These are phyloP conservation scores for Forbesichthys papilliferus DNA, from an alignment of 2,113 vertebrate species.

Conservation along the genomic window DNA sequence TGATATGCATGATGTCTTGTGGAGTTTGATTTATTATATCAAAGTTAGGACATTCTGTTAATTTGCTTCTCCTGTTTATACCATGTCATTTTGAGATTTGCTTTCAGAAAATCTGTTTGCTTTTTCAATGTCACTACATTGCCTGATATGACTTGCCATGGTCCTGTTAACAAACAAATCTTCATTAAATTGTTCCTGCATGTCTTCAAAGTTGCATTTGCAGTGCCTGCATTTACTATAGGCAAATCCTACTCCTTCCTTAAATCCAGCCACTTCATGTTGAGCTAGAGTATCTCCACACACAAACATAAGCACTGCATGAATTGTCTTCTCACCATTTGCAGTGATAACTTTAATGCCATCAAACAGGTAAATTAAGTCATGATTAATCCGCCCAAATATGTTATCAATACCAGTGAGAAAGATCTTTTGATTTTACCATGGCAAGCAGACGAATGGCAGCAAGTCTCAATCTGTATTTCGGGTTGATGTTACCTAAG, in stretches of 20 bases:
- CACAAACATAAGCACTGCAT: conserved; percentile 11
- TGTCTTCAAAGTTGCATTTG: conserved; percentile 30
- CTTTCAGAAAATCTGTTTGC: conserved; percentile 23
- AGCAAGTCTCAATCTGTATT: conserved; percentile 28
- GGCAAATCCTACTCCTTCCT: conserved; percentile 27
- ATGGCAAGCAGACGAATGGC: conserved; percentile 18
- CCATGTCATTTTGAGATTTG: conserved; percentile 34
- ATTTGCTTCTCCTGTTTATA: conserved; percentile 41
- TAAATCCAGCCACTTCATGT: conserved; percentile 33
- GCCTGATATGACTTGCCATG: conserved; percentile 4
- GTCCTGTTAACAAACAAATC: conserved; percentile 11
- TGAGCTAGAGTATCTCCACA: conserved; percentile 33
- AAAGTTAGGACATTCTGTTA: conserved; percentile 36
- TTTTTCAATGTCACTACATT: conserved; percentile 24
- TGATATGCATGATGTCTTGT: neutral
- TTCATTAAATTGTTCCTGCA: conserved; percentile 22
- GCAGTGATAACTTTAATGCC: conserved; percentile 13
- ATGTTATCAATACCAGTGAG: conserved; percentile 24
- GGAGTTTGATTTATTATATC: conserved; percentile 32
- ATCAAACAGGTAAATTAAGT: neutral
- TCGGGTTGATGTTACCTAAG: conserved; percentile 29
- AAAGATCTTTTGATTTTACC: conserved; percentile 8
- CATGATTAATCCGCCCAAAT: neutral
- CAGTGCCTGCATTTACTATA: conserved; percentile 10
- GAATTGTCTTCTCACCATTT: conserved; percentile 1